Percentiles rank a stretch among this genome's conserved stretches.
phyloP scores from a whole-genome alignment of 2,797 vertebrate species.

The Champsocephalus gunnari region DNA sequence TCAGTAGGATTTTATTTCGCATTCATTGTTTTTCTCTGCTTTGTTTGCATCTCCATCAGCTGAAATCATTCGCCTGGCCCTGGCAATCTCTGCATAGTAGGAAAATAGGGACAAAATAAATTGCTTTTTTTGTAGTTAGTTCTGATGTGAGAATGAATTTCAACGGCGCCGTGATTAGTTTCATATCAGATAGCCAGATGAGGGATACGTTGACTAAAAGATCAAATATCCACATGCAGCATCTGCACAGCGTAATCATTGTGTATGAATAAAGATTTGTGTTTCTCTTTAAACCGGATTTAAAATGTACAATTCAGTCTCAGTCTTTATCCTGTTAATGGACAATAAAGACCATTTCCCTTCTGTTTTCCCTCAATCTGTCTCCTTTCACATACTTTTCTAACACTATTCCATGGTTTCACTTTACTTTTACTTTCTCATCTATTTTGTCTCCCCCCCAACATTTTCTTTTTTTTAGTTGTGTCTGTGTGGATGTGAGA shows the following conservation, averaged over 20 bases:
- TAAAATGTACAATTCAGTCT: constrained; percentile 28
- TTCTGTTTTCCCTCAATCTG: not conserved
- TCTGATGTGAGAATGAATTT: constrained; percentile 66
- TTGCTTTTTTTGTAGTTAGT: constrained; percentile 68
- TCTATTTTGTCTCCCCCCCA: constrained; percentile 19
- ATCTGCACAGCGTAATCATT: not conserved
- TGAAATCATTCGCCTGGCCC: constrained; percentile 69
- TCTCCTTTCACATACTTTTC: constrained; percentile 1
- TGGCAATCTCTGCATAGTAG: constrained; percentile 61
- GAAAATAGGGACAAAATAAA: constrained; percentile 68
- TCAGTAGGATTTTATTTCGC: constrained; percentile 73
- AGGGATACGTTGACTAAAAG: constrained; percentile 26
- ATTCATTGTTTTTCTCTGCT: constrained; percentile 80
- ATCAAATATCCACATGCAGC: not conserved
- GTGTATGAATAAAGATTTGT: constrained; percentile 1
- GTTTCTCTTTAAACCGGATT: constrained; percentile 13
- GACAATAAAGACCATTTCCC: constrained; percentile 11
- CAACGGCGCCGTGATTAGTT: constrained; percentile 52
- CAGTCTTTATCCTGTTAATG: constrained; percentile 17
- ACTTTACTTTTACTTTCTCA: constrained; percentile 12
- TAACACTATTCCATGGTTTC: constrained; percentile 8
- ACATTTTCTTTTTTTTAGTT: constrained; percentile 5
- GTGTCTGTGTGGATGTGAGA: too few relatives aligned
- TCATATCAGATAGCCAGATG: constrained; percentile 46
- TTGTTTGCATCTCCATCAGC: constrained; percentile 81